Evolutionary conservation across 2,113 vertebrate species (phyloP).

Genomic region (Ploceus nigricollis): DNA sequence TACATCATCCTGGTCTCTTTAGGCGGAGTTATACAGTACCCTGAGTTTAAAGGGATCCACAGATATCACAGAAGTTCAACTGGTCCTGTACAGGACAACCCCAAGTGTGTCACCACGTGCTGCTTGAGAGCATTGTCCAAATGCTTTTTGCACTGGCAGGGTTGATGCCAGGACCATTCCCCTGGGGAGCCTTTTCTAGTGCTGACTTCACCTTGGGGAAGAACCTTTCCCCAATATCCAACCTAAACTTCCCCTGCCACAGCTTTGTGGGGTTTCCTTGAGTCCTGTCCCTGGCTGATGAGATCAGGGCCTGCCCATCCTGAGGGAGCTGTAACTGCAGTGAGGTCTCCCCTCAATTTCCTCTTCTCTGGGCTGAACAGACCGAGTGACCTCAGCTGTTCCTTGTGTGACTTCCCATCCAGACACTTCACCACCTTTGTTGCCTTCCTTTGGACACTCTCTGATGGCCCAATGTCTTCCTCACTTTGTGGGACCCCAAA

Average conservation of each 20-base stretch:
- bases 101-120: neutral
- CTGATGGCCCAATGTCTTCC: no score
- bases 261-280: rapidly evolving
- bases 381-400: neutral
- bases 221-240: no score
- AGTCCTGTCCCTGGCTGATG: neutral
- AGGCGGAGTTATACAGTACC: neutral
- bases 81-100: neutral
- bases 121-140: neutral
- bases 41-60: neutral
- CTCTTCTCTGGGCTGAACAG: neutral
- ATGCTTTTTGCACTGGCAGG: neutral
- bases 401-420: no score
- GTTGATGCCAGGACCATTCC: neutral
- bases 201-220: no score
- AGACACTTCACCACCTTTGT: neutral
- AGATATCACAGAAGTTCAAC: rapidly evolving
- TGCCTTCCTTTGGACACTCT: neutral
- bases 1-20: rapidly evolving
- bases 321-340: neutral
- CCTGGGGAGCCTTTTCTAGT: neutral
- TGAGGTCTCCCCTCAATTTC: neutral
- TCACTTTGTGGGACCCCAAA: neutral
- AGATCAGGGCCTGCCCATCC: neutral
- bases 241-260: neutral